Evolutionary conservation across 2,113 vertebrate species (phyloP), one percentile per base, ranked within the genome.

Genomic region (Symphodus melops): DNA sequence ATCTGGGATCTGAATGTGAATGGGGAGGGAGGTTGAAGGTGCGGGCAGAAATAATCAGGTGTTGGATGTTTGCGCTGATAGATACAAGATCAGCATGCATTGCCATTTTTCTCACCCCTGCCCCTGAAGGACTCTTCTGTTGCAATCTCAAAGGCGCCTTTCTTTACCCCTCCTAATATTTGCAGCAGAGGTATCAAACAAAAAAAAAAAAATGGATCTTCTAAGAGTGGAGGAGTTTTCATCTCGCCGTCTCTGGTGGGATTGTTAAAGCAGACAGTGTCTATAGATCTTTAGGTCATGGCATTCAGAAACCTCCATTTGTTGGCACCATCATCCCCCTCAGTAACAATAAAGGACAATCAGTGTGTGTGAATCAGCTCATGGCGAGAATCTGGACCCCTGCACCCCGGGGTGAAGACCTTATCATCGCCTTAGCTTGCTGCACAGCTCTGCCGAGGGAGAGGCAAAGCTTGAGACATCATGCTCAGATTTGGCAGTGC

Each of bases 61-160:
- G 57, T 55, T 44, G 83, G 74, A 85, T 74, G 65, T 84, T 87
- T 88, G 83, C 9, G 62, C 84, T 82, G 87, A 88, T 86, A 60
- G 86, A 88, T 84, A 84, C 83, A 87, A 72, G 73, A 89, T 85
- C 76, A 85, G 86, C 83, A 91, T 88, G 87, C 83, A 85, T 82
- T 82, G 41, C 70, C 71, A 63, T 77, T 84, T 55, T 49, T 11
- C 68, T 84, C 78, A 90, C 66, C 85, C 37, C 51, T 80, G 71
- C 65, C 75, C 75, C 77, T 25, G 56, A 80, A 86, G 77, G 55
- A 68, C 83, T 81, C 82, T 87, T 87, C 23, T 44, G 63, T 36
- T 36, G 89, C 72, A 83, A 90, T 91, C 82, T 87, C 79, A 80
- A 73, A 19, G 56, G 60, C 65, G 57, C 39, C 68, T 56, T 62